These are phyloP conservation scores for Chrysolina americana DNA, from an alignment of 2,888 invertebrate species.

Conservation along the genomic window DNA sequence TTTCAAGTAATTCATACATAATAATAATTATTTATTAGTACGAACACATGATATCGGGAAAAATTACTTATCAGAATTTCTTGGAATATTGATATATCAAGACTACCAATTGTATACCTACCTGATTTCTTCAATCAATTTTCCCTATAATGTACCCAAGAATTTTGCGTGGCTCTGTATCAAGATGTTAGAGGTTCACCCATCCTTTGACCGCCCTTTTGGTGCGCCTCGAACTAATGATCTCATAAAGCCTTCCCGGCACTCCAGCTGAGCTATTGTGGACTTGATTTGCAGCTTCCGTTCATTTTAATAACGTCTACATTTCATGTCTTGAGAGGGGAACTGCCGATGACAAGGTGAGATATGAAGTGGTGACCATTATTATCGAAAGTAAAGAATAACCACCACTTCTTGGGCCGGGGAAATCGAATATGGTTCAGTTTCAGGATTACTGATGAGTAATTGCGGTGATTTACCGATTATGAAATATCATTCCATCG, in stretches of 20 bases:
- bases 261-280: constrained; percentile 47
- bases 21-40: too few relatives aligned
- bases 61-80: too few relatives aligned
- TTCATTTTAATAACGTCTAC: constrained; percentile 51
- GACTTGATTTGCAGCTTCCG: constrained; percentile 58
- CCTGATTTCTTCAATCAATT: neutral
- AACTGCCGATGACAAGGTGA: constrained; percentile 47
- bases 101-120: too few relatives aligned
- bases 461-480: neutral
- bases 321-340: constrained; percentile 48
- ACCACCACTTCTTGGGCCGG: constrained; percentile 20
- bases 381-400: constrained; percentile 35
- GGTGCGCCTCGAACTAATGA: constrained; percentile 67
- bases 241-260: constrained; percentile 57
- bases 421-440: constrained; percentile 12
- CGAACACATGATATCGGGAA: too few relatives aligned
- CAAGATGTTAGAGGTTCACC: constrained; percentile 28
- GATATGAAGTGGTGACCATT: constrained; percentile 45
- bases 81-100: too few relatives aligned
- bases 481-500: neutral
- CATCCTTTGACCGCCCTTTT: constrained; percentile 62
- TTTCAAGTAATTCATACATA: too few relatives aligned
- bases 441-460: constrained; percentile 8
- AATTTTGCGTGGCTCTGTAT: constrained; percentile 22
- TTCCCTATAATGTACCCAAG: neutral